Percentiles rank a stretch among this genome's conserved stretches.
phyloP scores from a whole-genome alignment of 2,797 vertebrate genomes.

The Lepilemur septentrionalis region DNA sequence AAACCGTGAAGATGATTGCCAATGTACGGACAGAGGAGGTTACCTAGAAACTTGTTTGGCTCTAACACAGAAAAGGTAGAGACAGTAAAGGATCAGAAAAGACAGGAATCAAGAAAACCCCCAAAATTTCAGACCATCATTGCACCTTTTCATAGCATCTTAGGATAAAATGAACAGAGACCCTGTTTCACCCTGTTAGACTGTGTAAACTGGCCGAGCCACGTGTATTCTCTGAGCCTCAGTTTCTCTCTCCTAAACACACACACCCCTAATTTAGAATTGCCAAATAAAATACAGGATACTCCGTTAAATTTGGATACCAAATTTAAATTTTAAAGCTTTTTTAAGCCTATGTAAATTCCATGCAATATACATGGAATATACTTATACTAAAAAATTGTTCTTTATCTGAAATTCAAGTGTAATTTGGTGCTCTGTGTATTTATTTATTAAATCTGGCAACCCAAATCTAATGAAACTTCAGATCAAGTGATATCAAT shows the following conservation, averaged over 20 bases:
- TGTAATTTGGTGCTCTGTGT: background rate
- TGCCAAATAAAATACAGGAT: background rate
- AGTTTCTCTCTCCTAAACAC: background rate
- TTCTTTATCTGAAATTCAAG: conserved; percentile 9
- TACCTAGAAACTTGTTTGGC: conserved; percentile 1
- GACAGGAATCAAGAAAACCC: background rate
- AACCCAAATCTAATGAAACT: background rate
- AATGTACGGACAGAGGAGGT: background rate
- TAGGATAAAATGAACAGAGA: background rate
- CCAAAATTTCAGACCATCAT: background rate
- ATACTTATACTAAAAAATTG: background rate
- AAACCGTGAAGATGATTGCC: background rate
- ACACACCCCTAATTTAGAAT: background rate
- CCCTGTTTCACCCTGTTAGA: background rate
- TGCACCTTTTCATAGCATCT: background rate
- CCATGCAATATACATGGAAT: background rate
- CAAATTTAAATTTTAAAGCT: background rate
- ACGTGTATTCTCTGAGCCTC: background rate
- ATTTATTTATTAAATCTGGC: conserved; percentile 31
- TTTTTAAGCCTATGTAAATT: background rate
- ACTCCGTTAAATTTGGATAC: background rate
- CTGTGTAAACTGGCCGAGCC: background rate
- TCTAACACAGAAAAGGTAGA: background rate
- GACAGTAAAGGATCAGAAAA: background rate
- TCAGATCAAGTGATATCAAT: background rate